Evolutionary conservation across 1,140 invertebrate genomes (phyloP).

Genomic region (Parapsyche elsis): DNA sequence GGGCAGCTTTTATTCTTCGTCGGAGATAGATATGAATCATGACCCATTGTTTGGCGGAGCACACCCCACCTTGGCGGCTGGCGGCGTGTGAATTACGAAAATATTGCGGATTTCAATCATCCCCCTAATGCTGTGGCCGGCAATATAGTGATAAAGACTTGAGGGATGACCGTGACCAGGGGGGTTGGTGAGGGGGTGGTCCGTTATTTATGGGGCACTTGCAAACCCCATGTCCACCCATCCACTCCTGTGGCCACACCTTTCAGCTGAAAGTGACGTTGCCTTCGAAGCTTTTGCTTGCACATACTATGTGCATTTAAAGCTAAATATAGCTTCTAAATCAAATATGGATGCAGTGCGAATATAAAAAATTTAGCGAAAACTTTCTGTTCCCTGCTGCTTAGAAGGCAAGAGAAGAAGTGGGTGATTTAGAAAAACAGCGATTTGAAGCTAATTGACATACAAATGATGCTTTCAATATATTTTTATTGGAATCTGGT

Average conservation of each 20-base stretch:
- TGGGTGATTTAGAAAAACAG: too few species aligned
- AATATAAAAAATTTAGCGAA: too few species aligned
- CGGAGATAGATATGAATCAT: constrained; percentile 31
- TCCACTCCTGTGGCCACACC: not conserved
- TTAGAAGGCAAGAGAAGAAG: too few species aligned
- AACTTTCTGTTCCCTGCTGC: too few species aligned
- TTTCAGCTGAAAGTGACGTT: constrained; percentile 4
- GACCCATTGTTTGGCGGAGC: constrained; percentile 26
- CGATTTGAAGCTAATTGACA: too few species aligned
- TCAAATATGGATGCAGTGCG: not conserved
- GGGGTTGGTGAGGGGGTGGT: constrained; percentile 9
- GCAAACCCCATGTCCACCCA: not conserved
- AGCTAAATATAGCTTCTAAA: not conserved
- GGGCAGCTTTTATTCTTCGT: not conserved
- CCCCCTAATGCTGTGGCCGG: constrained; percentile 38
- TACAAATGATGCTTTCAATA: too few species aligned
- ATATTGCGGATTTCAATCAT: constrained; percentile 46
- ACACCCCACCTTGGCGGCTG: not conserved
- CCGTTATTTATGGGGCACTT: constrained; percentile 39
- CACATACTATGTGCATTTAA: not conserved
- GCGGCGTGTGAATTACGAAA: constrained; percentile 36
- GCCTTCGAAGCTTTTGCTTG: not conserved
- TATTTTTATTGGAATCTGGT: too few species aligned
- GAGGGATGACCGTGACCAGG: constrained; percentile 25
- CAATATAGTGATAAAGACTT: constrained; percentile 45